Evolutionary conservation across 2,888 invertebrate genomes (phyloP).

Genomic region (Rotaria sp.): DNA sequence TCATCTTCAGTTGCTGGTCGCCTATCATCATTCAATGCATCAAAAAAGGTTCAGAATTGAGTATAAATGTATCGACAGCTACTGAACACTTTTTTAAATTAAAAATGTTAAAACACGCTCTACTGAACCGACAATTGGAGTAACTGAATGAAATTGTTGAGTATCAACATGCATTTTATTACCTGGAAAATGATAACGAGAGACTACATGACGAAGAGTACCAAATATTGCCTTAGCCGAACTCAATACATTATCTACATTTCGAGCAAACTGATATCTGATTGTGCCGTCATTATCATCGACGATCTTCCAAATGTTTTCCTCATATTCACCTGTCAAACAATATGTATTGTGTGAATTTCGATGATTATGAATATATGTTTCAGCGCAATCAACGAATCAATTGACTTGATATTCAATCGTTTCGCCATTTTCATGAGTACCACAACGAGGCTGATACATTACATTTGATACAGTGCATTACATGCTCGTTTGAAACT

Average conservation of each 20-base stretch:
- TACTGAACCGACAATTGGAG: neutral
- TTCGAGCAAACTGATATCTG: neutral
- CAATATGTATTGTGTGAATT: neutral
- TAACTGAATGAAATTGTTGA: neutral
- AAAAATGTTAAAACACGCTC: neutral
- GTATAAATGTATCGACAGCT: neutral
- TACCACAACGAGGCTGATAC: neutral
- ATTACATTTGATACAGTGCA: neutral
- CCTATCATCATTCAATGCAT: neutral
- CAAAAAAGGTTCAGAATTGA: neutral
- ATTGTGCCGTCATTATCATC: neutral
- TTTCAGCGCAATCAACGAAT: neutral
- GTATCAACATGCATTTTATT: neutral
- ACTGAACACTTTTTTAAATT: neutral
- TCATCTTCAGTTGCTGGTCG: neutral
- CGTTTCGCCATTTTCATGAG: neutral
- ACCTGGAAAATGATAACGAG: neutral
- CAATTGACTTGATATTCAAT: neutral
- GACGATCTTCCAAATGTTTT: neutral
- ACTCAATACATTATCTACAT: neutral
- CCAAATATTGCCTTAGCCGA: neutral
- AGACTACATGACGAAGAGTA: neutral
- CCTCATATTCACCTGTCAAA: neutral
- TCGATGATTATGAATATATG: neutral
- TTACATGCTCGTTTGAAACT: neutral